Percentiles rank a stretch among this genome's conserved stretches.
phyloP scores from a whole-genome alignment of 2,888 invertebrate genomes.

The Megastigmus dorsalis region DNA sequence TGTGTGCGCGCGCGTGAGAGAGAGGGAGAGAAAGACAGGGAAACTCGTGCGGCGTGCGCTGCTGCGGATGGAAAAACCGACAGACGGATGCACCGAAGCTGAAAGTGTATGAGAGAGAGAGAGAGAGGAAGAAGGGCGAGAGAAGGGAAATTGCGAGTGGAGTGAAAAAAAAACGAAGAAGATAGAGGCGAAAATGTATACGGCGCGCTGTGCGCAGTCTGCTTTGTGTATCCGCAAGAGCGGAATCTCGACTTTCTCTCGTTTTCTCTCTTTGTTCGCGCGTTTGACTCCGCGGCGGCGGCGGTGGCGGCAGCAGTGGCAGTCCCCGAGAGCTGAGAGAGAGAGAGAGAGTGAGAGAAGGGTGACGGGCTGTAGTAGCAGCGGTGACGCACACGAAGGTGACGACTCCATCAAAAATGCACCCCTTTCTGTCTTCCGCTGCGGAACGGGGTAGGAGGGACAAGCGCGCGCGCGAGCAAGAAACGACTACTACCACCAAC shows the following conservation, averaged over 20 bases:
- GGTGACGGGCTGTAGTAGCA: too few species aligned
- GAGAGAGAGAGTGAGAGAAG: too few species aligned
- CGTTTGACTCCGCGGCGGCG: neutral
- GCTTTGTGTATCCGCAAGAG: neutral
- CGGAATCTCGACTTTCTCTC: neutral
- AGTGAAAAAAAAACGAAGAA: neutral
- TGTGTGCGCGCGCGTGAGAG: neutral
- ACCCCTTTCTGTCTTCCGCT: neutral
- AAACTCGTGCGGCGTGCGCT: too few species aligned
- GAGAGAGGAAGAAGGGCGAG: neutral
- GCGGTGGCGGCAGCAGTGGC: too few species aligned
- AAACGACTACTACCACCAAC: too few species aligned
- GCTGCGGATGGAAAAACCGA: neutral
- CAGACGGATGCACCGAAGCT: too few species aligned
- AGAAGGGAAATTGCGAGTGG: neutral
- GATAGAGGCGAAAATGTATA: neutral
- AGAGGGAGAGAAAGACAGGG: neutral
- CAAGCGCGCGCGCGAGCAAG: too few species aligned
- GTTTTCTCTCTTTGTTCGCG: neutral
- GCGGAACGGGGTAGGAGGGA: neutral
- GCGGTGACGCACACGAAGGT: neutral
- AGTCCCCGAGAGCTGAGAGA: too few species aligned
- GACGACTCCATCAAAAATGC: constrained; percentile 33
- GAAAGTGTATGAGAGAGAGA: too few species aligned
- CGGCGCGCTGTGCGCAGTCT: neutral